phyloP scores from a whole-genome alignment of 2,888 invertebrate genomes.

The Mantis religiosa region DNA sequence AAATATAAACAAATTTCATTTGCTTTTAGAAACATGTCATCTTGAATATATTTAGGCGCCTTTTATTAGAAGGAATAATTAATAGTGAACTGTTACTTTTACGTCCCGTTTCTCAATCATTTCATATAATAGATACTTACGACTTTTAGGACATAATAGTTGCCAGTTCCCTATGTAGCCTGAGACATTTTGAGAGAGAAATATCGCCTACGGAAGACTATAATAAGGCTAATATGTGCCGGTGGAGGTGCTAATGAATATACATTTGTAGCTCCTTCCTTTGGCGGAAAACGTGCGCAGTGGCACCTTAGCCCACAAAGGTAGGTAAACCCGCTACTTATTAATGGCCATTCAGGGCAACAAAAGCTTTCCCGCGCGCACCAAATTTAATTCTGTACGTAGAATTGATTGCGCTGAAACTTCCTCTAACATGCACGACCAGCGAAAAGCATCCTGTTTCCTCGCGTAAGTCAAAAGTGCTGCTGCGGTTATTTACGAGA shows the following conservation, averaged over 20 bases:
- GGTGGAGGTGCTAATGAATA: neutral
- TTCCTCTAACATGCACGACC: neutral
- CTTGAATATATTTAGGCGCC: too few species aligned
- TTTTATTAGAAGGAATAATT: too few species aligned
- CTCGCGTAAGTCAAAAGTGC: neutral
- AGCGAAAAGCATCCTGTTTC: neutral
- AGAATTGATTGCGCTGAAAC: conserved; percentile 17
- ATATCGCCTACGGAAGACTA: too few species aligned
- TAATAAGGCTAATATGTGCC: neutral
- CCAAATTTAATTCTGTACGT: conserved; percentile 10
- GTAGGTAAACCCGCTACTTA: neutral
- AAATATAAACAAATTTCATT: too few species aligned
- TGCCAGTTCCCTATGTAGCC: too few species aligned
- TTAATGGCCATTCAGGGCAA: neutral
- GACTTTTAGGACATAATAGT: too few species aligned
- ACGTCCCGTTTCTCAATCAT: too few species aligned
- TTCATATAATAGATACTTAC: too few species aligned
- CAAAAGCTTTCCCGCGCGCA: neutral
- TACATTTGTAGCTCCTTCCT: neutral
- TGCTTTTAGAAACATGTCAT: too few species aligned
- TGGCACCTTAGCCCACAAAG: neutral
- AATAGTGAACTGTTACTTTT: too few species aligned
- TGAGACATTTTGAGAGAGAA: too few species aligned
- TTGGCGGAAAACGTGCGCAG: neutral
- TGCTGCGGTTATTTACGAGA: neutral